Conservation (phyloP, 1,140 invertebrate species). For the Bombus breviceps region DNA sequence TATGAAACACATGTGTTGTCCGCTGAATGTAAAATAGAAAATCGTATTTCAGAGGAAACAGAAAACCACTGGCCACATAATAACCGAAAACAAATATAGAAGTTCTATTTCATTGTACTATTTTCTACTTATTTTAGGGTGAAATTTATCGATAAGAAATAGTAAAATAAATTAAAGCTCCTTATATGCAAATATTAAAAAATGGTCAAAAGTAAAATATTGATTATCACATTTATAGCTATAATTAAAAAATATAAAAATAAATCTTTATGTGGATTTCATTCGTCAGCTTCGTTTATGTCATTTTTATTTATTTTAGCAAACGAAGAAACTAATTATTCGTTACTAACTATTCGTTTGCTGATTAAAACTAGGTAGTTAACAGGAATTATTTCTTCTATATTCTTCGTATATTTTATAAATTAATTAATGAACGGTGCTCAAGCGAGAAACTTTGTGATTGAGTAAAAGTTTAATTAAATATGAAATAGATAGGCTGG, state of each 20-base stretch:
- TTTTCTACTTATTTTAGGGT: neutral
- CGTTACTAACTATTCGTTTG: neutral
- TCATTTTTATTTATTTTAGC: no score
- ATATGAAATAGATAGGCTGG: conserved; percentile 18
- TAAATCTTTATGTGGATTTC: no score
- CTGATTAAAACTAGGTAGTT: conserved; percentile 10
- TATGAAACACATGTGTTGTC: neutral
- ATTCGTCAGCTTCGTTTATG: no score
- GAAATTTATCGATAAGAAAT: neutral
- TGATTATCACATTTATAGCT: no score
- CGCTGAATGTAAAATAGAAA: neutral
- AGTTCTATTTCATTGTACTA: neutral
- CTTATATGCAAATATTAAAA: no score
- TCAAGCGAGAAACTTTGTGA: conserved; percentile 13
- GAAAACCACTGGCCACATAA: neutral
- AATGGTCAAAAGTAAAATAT: no score
- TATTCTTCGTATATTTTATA: neutral
- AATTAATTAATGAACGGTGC: conserved; percentile 9
- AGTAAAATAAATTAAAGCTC: no score
- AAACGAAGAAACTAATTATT: neutral
- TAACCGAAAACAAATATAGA: neutral
- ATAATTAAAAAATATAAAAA: no score
- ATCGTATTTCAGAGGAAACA: neutral
- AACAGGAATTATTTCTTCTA: neutral
- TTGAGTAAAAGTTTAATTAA: conserved; percentile 36